Base-by-base conservation (phyloP, 37 sponge, comb jelly and placozoan species). In the Tethya wilhelma region DNA sequence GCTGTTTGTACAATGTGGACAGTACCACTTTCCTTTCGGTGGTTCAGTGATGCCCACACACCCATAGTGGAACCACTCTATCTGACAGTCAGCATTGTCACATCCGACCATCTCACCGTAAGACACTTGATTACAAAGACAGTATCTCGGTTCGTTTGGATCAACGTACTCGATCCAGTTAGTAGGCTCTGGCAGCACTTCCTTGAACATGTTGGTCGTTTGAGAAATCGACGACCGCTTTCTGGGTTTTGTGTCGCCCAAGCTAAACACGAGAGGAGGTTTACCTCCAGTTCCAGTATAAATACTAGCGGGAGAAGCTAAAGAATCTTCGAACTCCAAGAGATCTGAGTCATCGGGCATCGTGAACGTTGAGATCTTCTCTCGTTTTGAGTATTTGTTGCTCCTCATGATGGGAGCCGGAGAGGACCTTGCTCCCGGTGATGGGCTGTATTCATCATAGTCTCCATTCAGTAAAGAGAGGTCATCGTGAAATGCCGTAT, bases 81-180 rank as follows among this genome's bases (percentile, higher is more conserved):
- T 96, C 1, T 89, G 77, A 81, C 99, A 98, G 79, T 83, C 90
- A 22, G 88, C 64, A 72, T 96, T 98, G 69, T 98, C 99, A 96
- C 99, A 98, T 11, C 90, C 97, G 33, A 98, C 97, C 99, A 98
- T 98, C 59, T 98, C 99, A 49, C 99, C 99, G 71, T 96, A 98
- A 11, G 97, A 96, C 38, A 96, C 96, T 89, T 98, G 99, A 62
- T 97, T 97, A 67, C 99, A 98, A 28, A 96, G 82, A 68, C 99
- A 98, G 78, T 98, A 98, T 53, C 94, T 56, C 2, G 96, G 96
- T 73, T 98, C 99, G 69, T 98, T 91, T 38, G 99, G 99, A 67
- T 98, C 99, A 44, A 94, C 83, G n/a, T n/a, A n/a, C n/a, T n/a
- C n/a, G 43, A 82, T 66, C 88, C 83, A 87, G n/a, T 86, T 88